These are phyloP conservation scores for Chorisops tibialis DNA, from an alignment of 2,888 invertebrate species.

Conservation along the genomic window DNA sequence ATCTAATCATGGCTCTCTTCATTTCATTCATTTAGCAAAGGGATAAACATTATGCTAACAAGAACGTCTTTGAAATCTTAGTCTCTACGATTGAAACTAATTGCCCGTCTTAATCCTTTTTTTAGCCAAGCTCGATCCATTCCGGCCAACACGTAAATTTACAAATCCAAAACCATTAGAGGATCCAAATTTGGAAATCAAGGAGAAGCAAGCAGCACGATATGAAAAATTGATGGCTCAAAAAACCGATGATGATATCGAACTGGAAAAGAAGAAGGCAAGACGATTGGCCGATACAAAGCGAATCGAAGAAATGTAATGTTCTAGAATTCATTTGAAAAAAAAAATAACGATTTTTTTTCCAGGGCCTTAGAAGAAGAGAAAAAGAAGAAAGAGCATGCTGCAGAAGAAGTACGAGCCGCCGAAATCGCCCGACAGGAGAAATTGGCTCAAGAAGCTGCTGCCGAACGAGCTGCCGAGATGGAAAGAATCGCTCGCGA, in stretches of 20 bases:
- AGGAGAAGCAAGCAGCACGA: constrained; percentile 62
- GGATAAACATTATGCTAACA: background rate
- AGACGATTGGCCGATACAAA: constrained; percentile 55
- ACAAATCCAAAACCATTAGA: constrained; percentile 59
- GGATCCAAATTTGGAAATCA: constrained; percentile 59
- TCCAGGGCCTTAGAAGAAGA: constrained; percentile 58
- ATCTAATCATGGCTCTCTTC: background rate
- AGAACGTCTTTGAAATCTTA: background rate
- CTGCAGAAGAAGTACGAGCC: constrained; percentile 54
- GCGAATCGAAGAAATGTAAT: constrained; percentile 53
- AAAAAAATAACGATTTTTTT: constrained; percentile 16
- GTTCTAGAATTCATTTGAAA: constrained; percentile 5
- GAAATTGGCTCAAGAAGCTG: constrained; percentile 52
- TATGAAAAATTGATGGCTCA: constrained; percentile 59
- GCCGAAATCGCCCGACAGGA: constrained; percentile 56
- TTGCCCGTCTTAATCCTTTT: background rate
- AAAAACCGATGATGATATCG: constrained; percentile 51
- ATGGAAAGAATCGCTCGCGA: constrained; percentile 39
- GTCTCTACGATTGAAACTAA: background rate
- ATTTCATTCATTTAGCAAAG: background rate
- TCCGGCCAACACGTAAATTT: constrained; percentile 68
- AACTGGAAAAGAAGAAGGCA: constrained; percentile 55
- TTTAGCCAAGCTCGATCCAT: constrained; percentile 62
- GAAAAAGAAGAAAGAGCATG: constrained; percentile 55
- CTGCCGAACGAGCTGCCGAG: constrained; percentile 52